Conservation (phyloP, 1,140 invertebrate species). For the Pseudomyrmex cubaensis region DNA sequence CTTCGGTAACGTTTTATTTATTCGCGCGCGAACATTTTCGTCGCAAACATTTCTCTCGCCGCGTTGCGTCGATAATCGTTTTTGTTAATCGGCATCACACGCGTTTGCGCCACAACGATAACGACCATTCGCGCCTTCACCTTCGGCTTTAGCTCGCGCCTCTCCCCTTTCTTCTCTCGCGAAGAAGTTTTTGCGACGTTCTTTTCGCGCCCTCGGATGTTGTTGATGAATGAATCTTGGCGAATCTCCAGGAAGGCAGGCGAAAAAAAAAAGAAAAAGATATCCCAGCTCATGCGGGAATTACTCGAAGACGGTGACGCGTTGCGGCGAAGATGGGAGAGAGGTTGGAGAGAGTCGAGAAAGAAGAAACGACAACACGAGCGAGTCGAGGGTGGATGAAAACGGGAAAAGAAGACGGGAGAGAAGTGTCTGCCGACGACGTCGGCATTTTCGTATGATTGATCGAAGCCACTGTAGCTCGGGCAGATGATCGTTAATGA, state of each 20-base stretch:
- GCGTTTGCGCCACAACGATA: conserved; percentile 58
- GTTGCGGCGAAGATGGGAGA: conserved; percentile 40
- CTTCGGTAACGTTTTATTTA: background rate
- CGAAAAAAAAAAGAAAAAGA: conserved; percentile 75
- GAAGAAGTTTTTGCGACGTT: conserved; percentile 67
- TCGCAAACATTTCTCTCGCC: conserved; percentile 2
- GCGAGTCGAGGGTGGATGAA: conserved; percentile 55
- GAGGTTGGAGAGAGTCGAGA: conserved; percentile 37
- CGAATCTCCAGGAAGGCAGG: conserved; percentile 69
- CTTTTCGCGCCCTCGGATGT: conserved; percentile 71
- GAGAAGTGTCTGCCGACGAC: conserved; percentile 72
- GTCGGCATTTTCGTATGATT: conserved; percentile 74
- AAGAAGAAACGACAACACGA: conserved; percentile 76
- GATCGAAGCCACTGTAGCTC: conserved; percentile 73
- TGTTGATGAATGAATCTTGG: conserved; percentile 76
- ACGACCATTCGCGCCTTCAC: conserved; percentile 63
- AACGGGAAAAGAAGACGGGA: conserved; percentile 58
- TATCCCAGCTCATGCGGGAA: conserved; percentile 69
- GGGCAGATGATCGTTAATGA: conserved; percentile 74
- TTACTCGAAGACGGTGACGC: conserved; percentile 73
- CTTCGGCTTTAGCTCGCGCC: conserved; percentile 61
- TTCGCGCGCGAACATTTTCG: background rate
- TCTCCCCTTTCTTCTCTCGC: conserved; percentile 63
- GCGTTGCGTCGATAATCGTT: conserved; percentile 62
- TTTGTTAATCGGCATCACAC: conserved; percentile 33